These are phyloP conservation scores for Alviniconcha strummeri DNA, from an alignment of 2,888 invertebrate species.

Conservation along the genomic window DNA sequence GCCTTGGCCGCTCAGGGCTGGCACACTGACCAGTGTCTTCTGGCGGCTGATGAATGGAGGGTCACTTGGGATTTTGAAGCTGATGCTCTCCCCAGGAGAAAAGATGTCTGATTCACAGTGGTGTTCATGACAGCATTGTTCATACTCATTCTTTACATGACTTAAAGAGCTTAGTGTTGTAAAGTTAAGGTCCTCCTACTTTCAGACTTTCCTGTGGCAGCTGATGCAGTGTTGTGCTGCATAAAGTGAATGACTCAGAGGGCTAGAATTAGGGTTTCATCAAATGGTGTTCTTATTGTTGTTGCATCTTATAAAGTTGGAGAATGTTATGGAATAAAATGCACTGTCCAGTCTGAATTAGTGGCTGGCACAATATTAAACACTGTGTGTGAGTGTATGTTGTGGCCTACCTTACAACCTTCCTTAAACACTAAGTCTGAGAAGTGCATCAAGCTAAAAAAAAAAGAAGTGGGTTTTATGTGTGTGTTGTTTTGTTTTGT, in stretches of 20 bases:
- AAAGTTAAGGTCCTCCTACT: background rate
- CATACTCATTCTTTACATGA: background rate
- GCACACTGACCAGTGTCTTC: constrained; percentile 57
- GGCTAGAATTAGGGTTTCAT: background rate
- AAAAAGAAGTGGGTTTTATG: background rate
- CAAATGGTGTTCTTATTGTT: background rate
- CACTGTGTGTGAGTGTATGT: too few species aligned
- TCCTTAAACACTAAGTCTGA: too few species aligned
- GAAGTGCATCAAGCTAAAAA: too few species aligned
- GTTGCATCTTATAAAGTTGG: too few species aligned
- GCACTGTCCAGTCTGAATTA: too few species aligned
- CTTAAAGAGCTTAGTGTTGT: background rate
- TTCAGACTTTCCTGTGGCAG: background rate
- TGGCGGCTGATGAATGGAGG: constrained; percentile 70
- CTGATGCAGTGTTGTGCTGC: too few species aligned
- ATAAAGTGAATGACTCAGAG: background rate
- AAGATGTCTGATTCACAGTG: constrained; percentile 10
- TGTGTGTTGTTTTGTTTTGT: background rate
- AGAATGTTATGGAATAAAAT: too few species aligned
- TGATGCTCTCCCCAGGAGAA: constrained; percentile 28
- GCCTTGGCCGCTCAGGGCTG: constrained; percentile 55
- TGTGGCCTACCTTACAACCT: too few species aligned
- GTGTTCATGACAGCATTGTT: background rate
- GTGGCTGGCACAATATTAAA: too few species aligned
- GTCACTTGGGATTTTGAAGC: constrained; percentile 49